phyloP scores from a whole-genome alignment of 2,113 vertebrate genomes.

The Lagopus leucura region DNA sequence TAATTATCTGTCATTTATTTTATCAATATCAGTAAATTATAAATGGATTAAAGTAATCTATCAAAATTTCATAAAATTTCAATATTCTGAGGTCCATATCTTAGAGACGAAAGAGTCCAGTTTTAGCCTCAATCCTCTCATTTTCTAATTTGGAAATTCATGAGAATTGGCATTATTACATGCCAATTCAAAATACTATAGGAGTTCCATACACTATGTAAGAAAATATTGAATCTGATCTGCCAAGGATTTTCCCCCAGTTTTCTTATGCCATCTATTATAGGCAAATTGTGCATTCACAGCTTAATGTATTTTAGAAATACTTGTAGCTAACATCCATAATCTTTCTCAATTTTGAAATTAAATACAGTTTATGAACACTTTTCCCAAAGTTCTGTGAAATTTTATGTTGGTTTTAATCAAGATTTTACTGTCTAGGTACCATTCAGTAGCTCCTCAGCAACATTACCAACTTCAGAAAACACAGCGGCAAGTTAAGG shows the following conservation, averaged over 20 bases:
- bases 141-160: constrained; percentile 6
- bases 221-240: constrained; percentile 23
- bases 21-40: background rate
- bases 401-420: background rate
- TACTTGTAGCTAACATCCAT: background rate
- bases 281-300: constrained; percentile 11
- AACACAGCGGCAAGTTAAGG: background rate
- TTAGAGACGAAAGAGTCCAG: background rate
- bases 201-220: background rate
- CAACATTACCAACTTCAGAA: background rate
- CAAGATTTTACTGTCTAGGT: background rate
- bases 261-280: constrained; percentile 34
- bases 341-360: background rate
- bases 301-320: constrained; percentile 34
- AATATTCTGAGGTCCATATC: background rate
- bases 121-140: background rate
- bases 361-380: background rate
- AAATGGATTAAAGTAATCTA: background rate
- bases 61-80: background rate
- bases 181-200: constrained; percentile 6
- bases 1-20: constrained; percentile 33
- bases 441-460: background rate
- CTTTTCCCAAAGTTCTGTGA: background rate
- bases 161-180: background rate
- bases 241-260: constrained; percentile 14